Conservation (phyloP, 2,888 invertebrate species). For the Gandaritis pyraliata region DNA sequence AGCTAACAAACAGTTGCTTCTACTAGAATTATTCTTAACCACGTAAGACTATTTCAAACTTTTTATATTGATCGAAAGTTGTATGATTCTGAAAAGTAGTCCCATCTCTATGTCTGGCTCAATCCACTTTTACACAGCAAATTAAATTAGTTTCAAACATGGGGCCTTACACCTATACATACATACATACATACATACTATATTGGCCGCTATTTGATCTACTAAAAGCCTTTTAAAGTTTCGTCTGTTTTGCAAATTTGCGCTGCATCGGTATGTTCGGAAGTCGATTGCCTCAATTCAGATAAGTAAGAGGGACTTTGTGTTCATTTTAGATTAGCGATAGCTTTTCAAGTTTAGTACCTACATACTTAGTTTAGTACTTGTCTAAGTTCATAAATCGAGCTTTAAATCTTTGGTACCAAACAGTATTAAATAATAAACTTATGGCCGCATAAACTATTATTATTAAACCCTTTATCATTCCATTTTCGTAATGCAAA, state of each 20-base stretch:
- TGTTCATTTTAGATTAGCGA: background rate
- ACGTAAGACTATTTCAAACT: background rate
- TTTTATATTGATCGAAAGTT: background rate
- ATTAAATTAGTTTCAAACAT: slow-evolving; percentile 71
- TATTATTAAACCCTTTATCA: too few relatives aligned
- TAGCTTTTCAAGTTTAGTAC: too few relatives aligned
- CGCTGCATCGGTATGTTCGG: background rate
- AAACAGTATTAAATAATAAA: too few relatives aligned
- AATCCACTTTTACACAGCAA: slow-evolving; percentile 61
- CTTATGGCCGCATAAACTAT: too few relatives aligned
- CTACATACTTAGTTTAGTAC: too few relatives aligned
- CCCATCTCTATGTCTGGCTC: slow-evolving; percentile 41
- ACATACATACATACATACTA: slow-evolving; percentile 21
- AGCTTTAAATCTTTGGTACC: too few relatives aligned
- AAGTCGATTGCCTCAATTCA: slow-evolving; percentile 2
- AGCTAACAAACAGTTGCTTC: too few relatives aligned
- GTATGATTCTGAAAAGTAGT: background rate
- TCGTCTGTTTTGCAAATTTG: slow-evolving; percentile 25
- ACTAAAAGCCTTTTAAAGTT: slow-evolving; percentile 53
- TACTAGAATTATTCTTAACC: too few relatives aligned
- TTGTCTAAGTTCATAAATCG: too few relatives aligned
- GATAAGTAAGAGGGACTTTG: background rate
- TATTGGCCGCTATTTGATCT: slow-evolving; percentile 54
- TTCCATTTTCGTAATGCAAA: too few relatives aligned
- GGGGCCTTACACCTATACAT: slow-evolving; percentile 41